Evolutionary conservation across 2,113 vertebrate genomes (phyloP), one percentile per base, ranked within the genome.

Genomic region (human (Homo sapiens)): DNA sequence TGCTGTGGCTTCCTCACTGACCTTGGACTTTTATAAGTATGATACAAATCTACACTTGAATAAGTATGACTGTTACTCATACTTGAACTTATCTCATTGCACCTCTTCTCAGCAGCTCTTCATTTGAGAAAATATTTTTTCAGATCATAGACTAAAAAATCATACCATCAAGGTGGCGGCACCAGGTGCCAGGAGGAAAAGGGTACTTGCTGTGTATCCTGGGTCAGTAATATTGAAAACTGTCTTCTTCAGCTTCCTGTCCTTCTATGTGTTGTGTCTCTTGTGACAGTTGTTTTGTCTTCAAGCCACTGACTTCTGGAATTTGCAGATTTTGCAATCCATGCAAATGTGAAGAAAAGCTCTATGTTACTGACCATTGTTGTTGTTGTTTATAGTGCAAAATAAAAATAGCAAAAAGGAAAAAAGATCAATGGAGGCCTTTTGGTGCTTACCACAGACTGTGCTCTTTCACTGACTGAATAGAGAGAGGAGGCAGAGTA

Each of bases 281-380:
- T 4, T 3, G 38, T 97, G 96, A 97, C 88, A 55, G 59, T 1
- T 9, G 78, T 95, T 89, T 96, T 83, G 61, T 91, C 84, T 92
- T 73, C 70, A 90, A 78, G 81, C 78, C 78, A 32, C 76, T 91
- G 81, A 96, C 93, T 97, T 94, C 90, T 20, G 18, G 52, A 70
- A 73, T 97, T 97, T 89, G 64, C 97, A 88, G 95, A 92, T 96
- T 92, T 93, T 89, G 59, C 95, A 98, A 97, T 98, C 97, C 96
- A 80, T 88, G 8, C 95, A 89, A 98, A 98, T 98, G 98, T 98
- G 98, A 98, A 97, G 90, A 97, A 96, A 97, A 93, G 85, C 84
- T 50, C 43, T 81, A 89, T 79, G 93, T 93, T 97, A 88, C 64
- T 96, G 66, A 72, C 70, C 0, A 9, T 43, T 59, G n/a, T 96